Base-by-base conservation (phyloP, 2,113 vertebrate species). In the Rhodinocichla rosea region DNA sequence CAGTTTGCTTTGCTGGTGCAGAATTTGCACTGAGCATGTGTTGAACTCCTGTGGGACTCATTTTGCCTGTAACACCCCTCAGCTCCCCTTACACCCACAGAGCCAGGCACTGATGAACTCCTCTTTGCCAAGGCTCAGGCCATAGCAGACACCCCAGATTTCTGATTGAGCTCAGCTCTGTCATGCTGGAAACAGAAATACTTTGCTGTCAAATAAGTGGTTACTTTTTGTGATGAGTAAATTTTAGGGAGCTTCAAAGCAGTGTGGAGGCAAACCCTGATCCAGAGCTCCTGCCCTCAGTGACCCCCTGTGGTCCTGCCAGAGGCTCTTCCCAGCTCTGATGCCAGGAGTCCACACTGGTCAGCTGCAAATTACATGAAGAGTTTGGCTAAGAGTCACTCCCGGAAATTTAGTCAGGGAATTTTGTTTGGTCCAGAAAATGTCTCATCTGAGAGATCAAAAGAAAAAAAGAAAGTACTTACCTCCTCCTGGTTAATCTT, bases 141-240 rank as follows among this genome's bases (percentile, higher is more conserved):
- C 21, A 10, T 0, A 42, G 57, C 39, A 39, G n/a, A 13, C 42
- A 69, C 30, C 0, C 0, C 20, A 21, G 88, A 17, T 30, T 33
- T 71, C 35, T 27, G 7, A 15, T 13, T 73, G 60, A 69, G n/a
- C 13, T 83, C 35, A 44, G 9, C 24, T 92, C 82, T 39, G 24
- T 69, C 69, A 21, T 86, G 27, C 49, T 94, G 57, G 20, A 75
- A 84, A 44, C 2, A 37, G 44, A 60, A 77, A 3, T 13, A 28
- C 13, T 74, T 78, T 35, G 13, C 45, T 50, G 15, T 32, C 40
- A 69, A 42, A 12, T 26, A 75, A 45, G 20, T 10, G 11, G 4
- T 11, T 11, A 88, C 57, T 16, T 27, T 92, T 50, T 32, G 49
- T 23, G 79, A 73, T 0, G 8, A 70, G 11, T 33, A 39, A 30